Conservation (phyloP, 2,113 vertebrate species). For the Colaptes auratus region DNA sequence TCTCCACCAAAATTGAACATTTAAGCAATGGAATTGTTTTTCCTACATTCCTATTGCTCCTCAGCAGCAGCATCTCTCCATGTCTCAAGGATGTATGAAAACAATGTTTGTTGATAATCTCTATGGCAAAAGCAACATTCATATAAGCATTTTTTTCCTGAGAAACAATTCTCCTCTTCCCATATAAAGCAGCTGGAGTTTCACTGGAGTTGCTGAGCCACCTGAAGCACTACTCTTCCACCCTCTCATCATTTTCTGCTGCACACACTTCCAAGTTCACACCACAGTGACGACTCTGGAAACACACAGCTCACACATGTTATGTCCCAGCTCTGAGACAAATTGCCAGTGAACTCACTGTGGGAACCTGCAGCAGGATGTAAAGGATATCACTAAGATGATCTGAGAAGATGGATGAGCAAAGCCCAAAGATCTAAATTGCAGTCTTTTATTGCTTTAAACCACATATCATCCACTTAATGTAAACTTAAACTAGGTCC, state of each 20-base stretch:
- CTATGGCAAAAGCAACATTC: neutral
- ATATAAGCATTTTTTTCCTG: neutral
- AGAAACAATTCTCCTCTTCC: neutral
- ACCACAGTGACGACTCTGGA: neutral
- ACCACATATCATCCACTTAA: neutral
- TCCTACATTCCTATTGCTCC: accelerated
- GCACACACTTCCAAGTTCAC: neutral
- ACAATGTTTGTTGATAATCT: neutral
- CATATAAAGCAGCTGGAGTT: neutral
- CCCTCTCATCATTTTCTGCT: neutral
- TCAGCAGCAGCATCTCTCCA: neutral
- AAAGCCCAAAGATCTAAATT: neutral
- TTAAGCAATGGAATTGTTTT: neutral
- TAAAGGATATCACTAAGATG: neutral
- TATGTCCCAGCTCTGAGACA: neutral
- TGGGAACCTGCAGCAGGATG: neutral
- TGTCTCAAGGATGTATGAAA: neutral
- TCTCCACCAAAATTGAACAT: neutral
- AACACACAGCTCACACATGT: accelerated
- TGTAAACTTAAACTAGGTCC: neutral
- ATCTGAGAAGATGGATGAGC: neutral
- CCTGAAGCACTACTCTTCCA: neutral
- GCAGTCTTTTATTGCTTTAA: neutral
- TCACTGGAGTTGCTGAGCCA: neutral
- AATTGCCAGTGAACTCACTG: neutral